Base-by-base conservation (phyloP, 2,888 invertebrate genomes). In the Micoletzkya japonica region DNA sequence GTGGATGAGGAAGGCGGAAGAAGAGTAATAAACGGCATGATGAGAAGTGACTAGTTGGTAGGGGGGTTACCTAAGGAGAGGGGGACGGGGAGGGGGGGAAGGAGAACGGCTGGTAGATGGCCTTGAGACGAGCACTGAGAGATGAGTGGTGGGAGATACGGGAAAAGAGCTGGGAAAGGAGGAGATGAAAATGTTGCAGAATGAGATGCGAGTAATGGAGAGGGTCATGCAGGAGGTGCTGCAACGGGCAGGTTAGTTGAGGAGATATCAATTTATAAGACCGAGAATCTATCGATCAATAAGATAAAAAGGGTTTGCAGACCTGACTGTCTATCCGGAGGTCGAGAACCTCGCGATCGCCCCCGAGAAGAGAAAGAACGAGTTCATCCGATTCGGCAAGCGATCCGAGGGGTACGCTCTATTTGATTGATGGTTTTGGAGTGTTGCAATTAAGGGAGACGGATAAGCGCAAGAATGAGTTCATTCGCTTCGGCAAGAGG, bases 401-500 rank as follows among this genome's bases (percentile, higher is more conserved):
- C 69, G 69, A 2, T 57, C 60, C 50, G 59, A 69, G 32, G 68
- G 58, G 68, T 68, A 7, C 14, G 57, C 32, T 7, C 50, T 14
- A 63, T 50, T 50, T 63, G 44, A 63, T 36, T 63, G 49, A 63
- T 63, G 34, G 30, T 28, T 20, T 50, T 56, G 24, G 26, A 56
- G 17, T 24, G 17, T 28, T 24, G 56, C 56, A 2, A 61, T 75
- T 61, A 70, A 77, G 77, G 20, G 59, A 72, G 32, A 58, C 58
- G 57, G 74, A 74, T 44, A 77, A 79, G 64, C 71, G 77, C 37
- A 78, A 77, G 72, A 78, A 78, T 68, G 77, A 79, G 71, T 77
- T 79, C 73, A 76, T 77, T 69, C 75, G 78, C n/a, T 77, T 81
- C 70, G 81, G 79, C 63, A 81, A 81, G 71, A 75, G 80, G 70